Evolutionary conservation across 2,797 vertebrate species (phyloP).

Genomic region (Odontamblyopus rebecca): DNA sequence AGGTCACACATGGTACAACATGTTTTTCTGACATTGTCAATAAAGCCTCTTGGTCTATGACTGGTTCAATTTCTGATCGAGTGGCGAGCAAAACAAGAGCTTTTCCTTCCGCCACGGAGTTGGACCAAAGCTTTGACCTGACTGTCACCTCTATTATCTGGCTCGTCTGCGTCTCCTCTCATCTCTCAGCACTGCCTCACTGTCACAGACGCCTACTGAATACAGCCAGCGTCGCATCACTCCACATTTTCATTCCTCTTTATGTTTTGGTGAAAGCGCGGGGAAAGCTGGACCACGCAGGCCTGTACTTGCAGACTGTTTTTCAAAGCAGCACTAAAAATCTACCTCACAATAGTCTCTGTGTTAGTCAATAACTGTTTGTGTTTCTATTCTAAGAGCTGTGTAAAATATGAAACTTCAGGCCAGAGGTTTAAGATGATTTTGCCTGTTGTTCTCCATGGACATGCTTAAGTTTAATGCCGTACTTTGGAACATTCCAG

Average conservation of each 20-base stretch:
- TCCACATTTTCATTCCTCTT: slow-evolving; percentile 24
- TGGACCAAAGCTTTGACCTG: slow-evolving; percentile 64
- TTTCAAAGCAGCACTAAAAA: slow-evolving; percentile 11
- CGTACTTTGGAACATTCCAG: no score
- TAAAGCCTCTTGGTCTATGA: slow-evolving; percentile 55
- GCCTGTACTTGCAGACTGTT: background rate
- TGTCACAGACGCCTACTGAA: slow-evolving; percentile 49
- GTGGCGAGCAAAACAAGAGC: slow-evolving; percentile 64
- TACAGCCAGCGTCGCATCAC: slow-evolving; percentile 34
- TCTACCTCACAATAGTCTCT: slow-evolving; percentile 1
- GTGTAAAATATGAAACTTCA: slow-evolving; percentile 16
- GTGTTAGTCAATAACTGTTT: slow-evolving; percentile 15
- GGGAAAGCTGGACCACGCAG: slow-evolving; percentile 23
- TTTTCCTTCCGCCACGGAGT: slow-evolving; percentile 57
- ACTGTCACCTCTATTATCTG: slow-evolving; percentile 74
- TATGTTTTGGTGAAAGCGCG: slow-evolving; percentile 34
- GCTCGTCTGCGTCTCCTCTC: slow-evolving; percentile 52
- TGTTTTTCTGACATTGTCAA: slow-evolving; percentile 52
- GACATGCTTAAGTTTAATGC: no score
- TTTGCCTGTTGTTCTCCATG: no score
- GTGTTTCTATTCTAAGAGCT: background rate
- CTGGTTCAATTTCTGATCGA: slow-evolving; percentile 65
- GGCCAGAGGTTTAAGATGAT: no score
- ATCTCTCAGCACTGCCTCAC: slow-evolving; percentile 61
- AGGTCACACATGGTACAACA: slow-evolving; percentile 42